These are phyloP conservation scores for Lepas anatifera DNA, from an alignment of 2,888 invertebrate species.

Conservation along the genomic window DNA sequence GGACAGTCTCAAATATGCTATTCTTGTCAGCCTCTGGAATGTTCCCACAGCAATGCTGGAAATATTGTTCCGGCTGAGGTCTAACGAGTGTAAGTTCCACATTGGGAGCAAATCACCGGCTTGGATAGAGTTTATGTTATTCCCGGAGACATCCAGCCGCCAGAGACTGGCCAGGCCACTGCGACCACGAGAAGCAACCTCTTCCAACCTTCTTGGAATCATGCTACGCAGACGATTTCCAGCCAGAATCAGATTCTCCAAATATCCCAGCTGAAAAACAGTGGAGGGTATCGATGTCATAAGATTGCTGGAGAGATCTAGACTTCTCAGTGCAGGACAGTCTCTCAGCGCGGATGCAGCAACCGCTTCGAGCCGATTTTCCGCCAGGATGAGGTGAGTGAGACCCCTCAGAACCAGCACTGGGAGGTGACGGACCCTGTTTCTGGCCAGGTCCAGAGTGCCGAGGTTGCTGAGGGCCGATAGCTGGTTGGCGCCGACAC, in stretches of 20 bases:
- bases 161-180: slow-evolving; percentile 45
- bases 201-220: slow-evolving; percentile 55
- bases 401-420: slow-evolving; percentile 41
- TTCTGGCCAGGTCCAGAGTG: slow-evolving; percentile 47
- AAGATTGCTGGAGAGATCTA: slow-evolving; percentile 72
- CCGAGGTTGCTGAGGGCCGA: slow-evolving; percentile 51
- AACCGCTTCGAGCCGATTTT: slow-evolving; percentile 62
- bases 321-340: slow-evolving; percentile 62
- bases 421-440: slow-evolving; percentile 58
- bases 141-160: slow-evolving; percentile 38
- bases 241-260: slow-evolving; percentile 70
- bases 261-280: slow-evolving; percentile 49
- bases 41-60: slow-evolving; percentile 44
- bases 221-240: slow-evolving; percentile 58
- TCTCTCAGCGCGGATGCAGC: slow-evolving; percentile 58
- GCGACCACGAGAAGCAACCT: not conserved
- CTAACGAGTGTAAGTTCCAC: slow-evolving; percentile 48
- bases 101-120: not conserved
- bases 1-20: not conserved
- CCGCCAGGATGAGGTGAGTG: slow-evolving; percentile 40
- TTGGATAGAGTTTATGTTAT: not conserved
- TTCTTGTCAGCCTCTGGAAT: not conserved
- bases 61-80: slow-evolving; percentile 75
- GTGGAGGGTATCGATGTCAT: slow-evolving; percentile 45
- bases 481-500: slow-evolving; percentile 45